Percentiles rank a stretch among this genome's conserved stretches.
Evolutionary conservation across 2,797 vertebrate genomes (phyloP).

Genomic region (Mallotus villosus): DNA sequence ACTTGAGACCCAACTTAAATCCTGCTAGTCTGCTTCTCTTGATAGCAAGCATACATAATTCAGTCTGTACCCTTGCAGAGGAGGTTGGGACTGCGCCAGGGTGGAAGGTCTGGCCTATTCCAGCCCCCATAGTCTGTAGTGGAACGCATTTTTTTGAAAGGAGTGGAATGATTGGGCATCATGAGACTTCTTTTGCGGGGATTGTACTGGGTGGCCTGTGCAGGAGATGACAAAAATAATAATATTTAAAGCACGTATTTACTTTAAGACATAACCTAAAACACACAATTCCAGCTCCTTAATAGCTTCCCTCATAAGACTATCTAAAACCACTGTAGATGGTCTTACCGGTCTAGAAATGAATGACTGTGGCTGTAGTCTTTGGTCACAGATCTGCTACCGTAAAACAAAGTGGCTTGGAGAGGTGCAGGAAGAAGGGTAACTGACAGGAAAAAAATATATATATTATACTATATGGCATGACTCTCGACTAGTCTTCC

Average conservation of each 20-base stretch:
- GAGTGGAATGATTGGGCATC: constrained; percentile 89
- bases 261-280: background rate
- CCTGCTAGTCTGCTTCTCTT: too few species aligned
- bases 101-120: constrained; percentile 89
- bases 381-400: constrained; percentile 84
- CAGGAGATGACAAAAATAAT: constrained; percentile 20
- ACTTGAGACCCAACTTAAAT: too few species aligned
- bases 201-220: constrained; percentile 78
- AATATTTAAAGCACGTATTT: background rate
- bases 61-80: constrained; percentile 85
- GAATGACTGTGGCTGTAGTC: constrained; percentile 85
- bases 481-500: background rate
- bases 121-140: constrained; percentile 94
- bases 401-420: constrained; percentile 91
- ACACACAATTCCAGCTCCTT: background rate
- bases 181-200: constrained; percentile 88
- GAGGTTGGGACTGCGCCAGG: constrained; percentile 85
- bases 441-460: constrained; percentile 60
- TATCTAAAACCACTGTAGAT: background rate
- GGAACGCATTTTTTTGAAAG: constrained; percentile 90
- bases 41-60: too few species aligned
- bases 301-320: background rate
- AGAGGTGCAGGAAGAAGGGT: constrained; percentile 82
- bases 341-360: constrained; percentile 84
- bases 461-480: background rate